Percentiles rank a stretch among this genome's conserved stretches.
Conservation (phyloP, 2,888 invertebrate genomes). For the Xestia c-nigrum region DNA sequence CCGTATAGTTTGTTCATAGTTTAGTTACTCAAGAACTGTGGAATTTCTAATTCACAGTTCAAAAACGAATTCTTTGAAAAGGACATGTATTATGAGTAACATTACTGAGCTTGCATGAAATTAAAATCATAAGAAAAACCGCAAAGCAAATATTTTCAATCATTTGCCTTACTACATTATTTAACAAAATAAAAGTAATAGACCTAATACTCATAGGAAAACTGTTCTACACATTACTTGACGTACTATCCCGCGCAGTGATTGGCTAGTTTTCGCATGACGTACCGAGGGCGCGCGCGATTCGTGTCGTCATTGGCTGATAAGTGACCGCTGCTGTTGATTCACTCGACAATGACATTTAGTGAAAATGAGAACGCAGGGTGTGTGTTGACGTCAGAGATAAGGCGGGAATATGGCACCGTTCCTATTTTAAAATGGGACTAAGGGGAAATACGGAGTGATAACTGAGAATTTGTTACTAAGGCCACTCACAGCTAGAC, state of each 20-base stretch:
- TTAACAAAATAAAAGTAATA: neutral
- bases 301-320: conserved; percentile 57
- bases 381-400: conserved; percentile 39
- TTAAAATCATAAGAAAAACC: conserved; percentile 7
- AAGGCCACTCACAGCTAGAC: neutral
- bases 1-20: neutral
- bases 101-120: neutral
- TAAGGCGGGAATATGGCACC: conserved; percentile 16
- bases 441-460: conserved; percentile 27
- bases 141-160: neutral
- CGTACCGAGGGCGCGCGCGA: conserved; percentile 37
- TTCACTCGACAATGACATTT: conserved; percentile 21
- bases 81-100: conserved; percentile 1
- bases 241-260: conserved; percentile 30
- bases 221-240: conserved; percentile 43
- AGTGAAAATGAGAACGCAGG: conserved; percentile 32
- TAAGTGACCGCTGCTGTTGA: conserved; percentile 41
- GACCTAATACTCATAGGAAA: conserved; percentile 29
- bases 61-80: neutral
- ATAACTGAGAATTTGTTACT: conserved; percentile 40
- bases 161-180: neutral
- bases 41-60: neutral
- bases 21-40: neutral
- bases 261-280: conserved; percentile 52
- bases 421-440: conserved; percentile 26